A percentile compares a stretch with the other conserved stretches of the same genome.
phyloP scores from a whole-genome alignment of 1,140 invertebrate species.

The Phymastichus coffea region DNA sequence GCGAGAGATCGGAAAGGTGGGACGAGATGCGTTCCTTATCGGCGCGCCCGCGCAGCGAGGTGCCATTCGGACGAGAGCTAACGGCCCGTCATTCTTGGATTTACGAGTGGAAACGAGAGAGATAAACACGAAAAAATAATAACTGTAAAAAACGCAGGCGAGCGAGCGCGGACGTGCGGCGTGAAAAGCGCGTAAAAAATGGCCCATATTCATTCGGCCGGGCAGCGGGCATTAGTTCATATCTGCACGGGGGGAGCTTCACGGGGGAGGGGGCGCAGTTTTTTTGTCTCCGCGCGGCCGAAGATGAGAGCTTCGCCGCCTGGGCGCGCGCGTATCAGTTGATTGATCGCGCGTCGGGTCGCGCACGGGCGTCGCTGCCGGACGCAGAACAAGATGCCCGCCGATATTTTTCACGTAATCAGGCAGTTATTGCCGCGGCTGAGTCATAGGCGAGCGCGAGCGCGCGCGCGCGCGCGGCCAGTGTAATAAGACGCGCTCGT shows the following conservation, averaged over 20 bases:
- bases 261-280: too few species aligned
- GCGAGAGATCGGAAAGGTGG: too few species aligned
- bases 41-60: constrained; percentile 6
- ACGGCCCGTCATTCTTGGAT: constrained; percentile 38
- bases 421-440: constrained; percentile 23
- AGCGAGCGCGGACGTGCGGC: constrained; percentile 8
- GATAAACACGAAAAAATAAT: constrained; percentile 52
- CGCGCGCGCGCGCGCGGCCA: too few species aligned
- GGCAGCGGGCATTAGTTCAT: constrained; percentile 10
- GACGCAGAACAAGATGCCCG: too few species aligned
- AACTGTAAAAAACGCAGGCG: constrained; percentile 49
- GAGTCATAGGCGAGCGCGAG: constrained; percentile 24
- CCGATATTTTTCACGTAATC: constrained; percentile 25
- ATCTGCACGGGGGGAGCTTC: too few species aligned
- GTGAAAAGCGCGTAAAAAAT: constrained; percentile 43
- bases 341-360: constrained; percentile 21
- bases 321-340: constrained; percentile 1
- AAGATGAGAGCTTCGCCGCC: too few species aligned
- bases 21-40: constrained; percentile 24
- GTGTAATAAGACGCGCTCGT: constrained; percentile 21
- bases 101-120: constrained; percentile 44
- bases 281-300: too few species aligned
- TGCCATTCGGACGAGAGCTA: constrained; percentile 28
- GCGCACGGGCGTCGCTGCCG: too few species aligned
- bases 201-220: constrained; percentile 34